Evolutionary conservation across 2,113 vertebrate genomes (phyloP).

Genomic region (Caloenas nicobarica): DNA sequence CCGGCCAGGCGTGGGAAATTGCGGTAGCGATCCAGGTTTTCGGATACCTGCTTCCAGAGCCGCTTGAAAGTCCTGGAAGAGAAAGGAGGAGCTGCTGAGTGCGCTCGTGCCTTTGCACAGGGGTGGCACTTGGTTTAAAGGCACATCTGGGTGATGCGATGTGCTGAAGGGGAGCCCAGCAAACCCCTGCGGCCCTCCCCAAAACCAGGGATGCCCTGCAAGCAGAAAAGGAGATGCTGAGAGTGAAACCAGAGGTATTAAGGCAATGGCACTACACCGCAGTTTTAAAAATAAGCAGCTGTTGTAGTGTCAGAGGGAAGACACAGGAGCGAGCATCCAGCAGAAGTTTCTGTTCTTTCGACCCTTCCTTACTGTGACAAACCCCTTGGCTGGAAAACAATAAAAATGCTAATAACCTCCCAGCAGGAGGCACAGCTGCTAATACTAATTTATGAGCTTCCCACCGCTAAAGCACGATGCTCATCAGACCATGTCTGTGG

Average conservation of each 20-base stretch:
- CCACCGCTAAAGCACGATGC: background rate
- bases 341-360: background rate
- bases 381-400: slow-evolving; percentile 68
- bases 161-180: background rate
- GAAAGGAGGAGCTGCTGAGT: background rate
- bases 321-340: background rate
- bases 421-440: slow-evolving; percentile 6
- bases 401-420: slow-evolving; percentile 74
- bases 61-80: slow-evolving; percentile 88
- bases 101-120: background rate
- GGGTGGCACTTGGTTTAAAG: background rate
- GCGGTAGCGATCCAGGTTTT: slow-evolving; percentile 89
- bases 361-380: slow-evolving; percentile 50
- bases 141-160: fast-evolving
- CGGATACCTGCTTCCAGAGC: slow-evolving; percentile 92
- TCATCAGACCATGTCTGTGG: slow-evolving; percentile 39
- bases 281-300: background rate
- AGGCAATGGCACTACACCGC: background rate
- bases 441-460: slow-evolving; percentile 56
- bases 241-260: background rate
- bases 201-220: background rate
- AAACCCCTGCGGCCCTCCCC: background rate
- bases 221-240: background rate
- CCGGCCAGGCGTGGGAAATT: slow-evolving; percentile 91
- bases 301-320: background rate